phyloP scores from a whole-genome alignment of 2,888 invertebrate genomes.

The Leucophenga maculata region DNA sequence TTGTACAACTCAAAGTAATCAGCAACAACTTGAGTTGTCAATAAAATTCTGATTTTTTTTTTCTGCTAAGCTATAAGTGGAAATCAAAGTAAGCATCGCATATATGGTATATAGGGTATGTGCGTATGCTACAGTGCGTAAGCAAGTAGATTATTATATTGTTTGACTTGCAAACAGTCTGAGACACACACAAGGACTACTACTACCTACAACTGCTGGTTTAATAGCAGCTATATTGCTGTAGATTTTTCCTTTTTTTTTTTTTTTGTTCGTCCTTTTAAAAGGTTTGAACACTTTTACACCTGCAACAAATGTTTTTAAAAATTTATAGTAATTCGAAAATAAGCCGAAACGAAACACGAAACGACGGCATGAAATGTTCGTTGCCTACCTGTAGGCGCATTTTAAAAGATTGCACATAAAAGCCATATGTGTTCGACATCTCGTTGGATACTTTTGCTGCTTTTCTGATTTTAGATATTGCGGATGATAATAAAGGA shows the following conservation, averaged over 20 bases:
- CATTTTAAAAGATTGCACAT: slow-evolving; percentile 6
- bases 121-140: neutral
- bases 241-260: neutral
- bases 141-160: slow-evolving; percentile 47
- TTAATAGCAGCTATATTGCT: neutral
- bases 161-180: slow-evolving; percentile 29
- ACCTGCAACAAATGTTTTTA: slow-evolving; percentile 52
- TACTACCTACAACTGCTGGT: no score
- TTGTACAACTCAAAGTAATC: slow-evolving; percentile 52
- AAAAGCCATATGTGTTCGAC: slow-evolving; percentile 18
- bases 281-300: slow-evolving; percentile 44
- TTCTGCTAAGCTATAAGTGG: slow-evolving; percentile 1
- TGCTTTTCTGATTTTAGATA: neutral
- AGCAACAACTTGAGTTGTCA: slow-evolving; percentile 66
- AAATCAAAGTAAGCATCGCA: neutral
- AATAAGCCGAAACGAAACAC: neutral
- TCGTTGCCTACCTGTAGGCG: slow-evolving; percentile 14
- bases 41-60: slow-evolving; percentile 63
- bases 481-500: slow-evolving; percentile 56
- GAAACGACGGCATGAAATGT: neutral
- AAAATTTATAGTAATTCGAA: slow-evolving; percentile 56
- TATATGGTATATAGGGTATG: neutral
- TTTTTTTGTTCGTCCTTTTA: slow-evolving; percentile 36
- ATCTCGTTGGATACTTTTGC: neutral
- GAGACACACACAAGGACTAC: neutral